Evolutionary conservation across 2,113 vertebrate genomes (phyloP), one percentile per base, ranked within the genome.

Genomic region (Barbus barbus): DNA sequence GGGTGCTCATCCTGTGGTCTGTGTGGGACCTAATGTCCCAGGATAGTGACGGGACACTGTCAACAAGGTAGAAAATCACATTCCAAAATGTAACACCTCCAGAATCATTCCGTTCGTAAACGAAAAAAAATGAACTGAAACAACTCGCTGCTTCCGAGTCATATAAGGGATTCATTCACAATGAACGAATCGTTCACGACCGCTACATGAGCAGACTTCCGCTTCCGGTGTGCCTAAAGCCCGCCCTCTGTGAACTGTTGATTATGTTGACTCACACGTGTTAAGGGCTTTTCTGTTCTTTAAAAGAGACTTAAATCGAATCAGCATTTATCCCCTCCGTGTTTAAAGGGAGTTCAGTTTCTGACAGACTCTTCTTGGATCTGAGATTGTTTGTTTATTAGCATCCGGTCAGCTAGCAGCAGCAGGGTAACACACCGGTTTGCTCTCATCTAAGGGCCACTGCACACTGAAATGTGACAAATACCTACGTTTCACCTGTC

Each of bases 231-330:
- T 86, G 26, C 86, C 86, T 91, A 31, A 77, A 51, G 61, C 53
- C 63, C 87, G 88, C 87, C 83, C 85, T 84, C 41, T 84, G 18
- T 74, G 31, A 80, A 77, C 83, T 89, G 91, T 91, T 93, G 92
- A 89, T 92, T 92, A 90, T 93, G 92, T 90, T 85, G 87, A 67
- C 81, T 85, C 84, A 92, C 94, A 95, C 94, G 94, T 94, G 94
- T 77, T 92, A 36, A 74, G 51, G 80, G 87, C 63, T 92, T 87
- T 80, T 90, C 89, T 90, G 90, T 89, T 67, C 82, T 86, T 84
- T 84, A 51, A 20, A 20, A 81, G 46, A 60, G 83, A 67, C 9
- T 44, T 14, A 28, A 22, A 44, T 14, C 44, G 26, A n/a, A 72
- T 31, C 78, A 1, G 38, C 12, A 13, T 75, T 63, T 2, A 56